phyloP scores from a whole-genome alignment of 2,888 invertebrate species.

The Cryptops parisi region DNA sequence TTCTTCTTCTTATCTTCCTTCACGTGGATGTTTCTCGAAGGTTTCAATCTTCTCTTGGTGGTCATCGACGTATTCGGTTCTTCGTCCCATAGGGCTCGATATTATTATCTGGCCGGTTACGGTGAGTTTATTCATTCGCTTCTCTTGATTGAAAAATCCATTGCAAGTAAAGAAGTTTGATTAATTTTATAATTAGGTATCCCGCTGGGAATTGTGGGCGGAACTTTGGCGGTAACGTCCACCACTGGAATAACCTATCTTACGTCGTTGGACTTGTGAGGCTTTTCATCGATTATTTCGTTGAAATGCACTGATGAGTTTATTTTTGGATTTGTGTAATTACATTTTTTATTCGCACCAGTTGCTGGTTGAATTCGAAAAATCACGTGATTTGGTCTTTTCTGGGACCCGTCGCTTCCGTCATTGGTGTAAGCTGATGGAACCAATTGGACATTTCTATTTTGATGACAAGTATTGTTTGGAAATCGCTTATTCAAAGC shows the following conservation, averaged over 20 bases:
- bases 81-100: not conserved
- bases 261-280: no score
- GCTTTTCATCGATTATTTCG: no score
- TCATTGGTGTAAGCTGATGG: conserved; percentile 13
- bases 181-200: no score
- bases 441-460: no score
- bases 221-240: no score
- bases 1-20: conserved; percentile 18
- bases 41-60: conserved; percentile 19
- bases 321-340: no score
- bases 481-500: not conserved
- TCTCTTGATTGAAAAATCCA: no score
- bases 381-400: conserved; percentile 20
- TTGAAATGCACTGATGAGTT: no score
- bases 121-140: not conserved
- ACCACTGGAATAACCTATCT: no score
- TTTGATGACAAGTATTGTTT: not conserved
- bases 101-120: not conserved
- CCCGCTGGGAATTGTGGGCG: no score
- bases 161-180: no score
- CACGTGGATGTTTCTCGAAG: conserved; percentile 21
- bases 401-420: conserved; percentile 18
- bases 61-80: conserved; percentile 19
- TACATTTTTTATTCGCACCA: no score
- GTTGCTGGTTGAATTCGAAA: conserved; percentile 10